Evolutionary conservation across 2,888 invertebrate species (phyloP), one percentile per base, ranked within the genome.

Genomic region (Drosophila villosipedis): DNA sequence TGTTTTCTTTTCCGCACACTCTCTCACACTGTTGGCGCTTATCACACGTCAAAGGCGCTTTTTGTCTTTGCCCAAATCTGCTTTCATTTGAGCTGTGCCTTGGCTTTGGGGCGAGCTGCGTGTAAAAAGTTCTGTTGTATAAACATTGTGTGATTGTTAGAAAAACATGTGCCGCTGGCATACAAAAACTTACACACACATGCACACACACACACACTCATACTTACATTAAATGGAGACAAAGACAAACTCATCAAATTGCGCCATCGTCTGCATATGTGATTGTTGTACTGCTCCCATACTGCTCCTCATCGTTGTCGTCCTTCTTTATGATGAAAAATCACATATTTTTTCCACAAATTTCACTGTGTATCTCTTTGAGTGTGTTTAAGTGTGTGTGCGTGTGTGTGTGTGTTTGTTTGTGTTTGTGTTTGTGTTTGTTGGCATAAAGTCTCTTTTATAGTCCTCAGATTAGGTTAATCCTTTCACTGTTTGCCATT

Each of bases 141-240:
- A 90, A 90, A 86, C 91, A 86, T 83, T 86, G 91, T 89, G 89
- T 86, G 85, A 86, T 86, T 90, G 85, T 86, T 83, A 86, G 89
- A 90, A 90, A 86, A 86, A 86, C 91, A 86, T 86, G 85, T 86
- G 85, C 85, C 85, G 78, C 49, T 53, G 69, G 82, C 72, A 65
- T 73, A 72, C 74, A 73, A 68, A 74, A 66, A 73, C 28, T 22
- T 53, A 43, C 41, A 59, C 65, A 37, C 75, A 60, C 64, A 39
- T 19, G 49, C 50, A 50, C 49, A 35, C 58, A 73, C 25, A 43
- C 43, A 41, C 14, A 35, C 35, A 28, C 55, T n/a, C 37, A 25
- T 28, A 25, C 28, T 47, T 25, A 39, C 55, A 31, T 41, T 41
- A 65, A 68, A 69, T 59, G 43, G 60, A 69, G 58, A 68, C 64